Evolutionary conservation across 2,797 vertebrate species (phyloP).

Genomic region (Rhabdophis nuchalis): DNA sequence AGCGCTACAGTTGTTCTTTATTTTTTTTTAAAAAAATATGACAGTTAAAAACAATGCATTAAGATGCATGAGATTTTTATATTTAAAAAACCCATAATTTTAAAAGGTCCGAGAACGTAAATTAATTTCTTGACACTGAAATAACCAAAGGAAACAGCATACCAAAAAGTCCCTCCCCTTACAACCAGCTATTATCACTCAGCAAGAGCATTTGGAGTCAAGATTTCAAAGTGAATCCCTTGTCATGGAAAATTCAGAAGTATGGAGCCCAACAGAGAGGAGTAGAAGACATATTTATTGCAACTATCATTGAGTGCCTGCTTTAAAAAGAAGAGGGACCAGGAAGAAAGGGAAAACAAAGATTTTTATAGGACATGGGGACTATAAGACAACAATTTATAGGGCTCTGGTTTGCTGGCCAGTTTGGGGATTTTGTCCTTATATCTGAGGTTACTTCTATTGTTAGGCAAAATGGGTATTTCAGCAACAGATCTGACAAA

Average conservation of each 20-base stretch:
- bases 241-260: neutral
- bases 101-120: neutral
- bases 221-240: neutral
- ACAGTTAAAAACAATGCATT: neutral
- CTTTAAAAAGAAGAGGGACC: neutral
- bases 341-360: neutral
- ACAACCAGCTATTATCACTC: neutral
- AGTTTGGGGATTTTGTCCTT: neutral
- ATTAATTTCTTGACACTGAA: neutral
- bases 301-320: neutral
- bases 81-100: neutral
- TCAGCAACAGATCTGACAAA: neutral
- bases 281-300: neutral
- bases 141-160: neutral
- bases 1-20: neutral
- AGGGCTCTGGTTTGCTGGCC: neutral
- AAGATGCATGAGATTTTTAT: neutral
- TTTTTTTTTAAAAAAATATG: neutral
- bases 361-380: neutral
- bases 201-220: neutral
- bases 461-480: neutral
- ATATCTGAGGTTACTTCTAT: neutral
- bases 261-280: neutral
- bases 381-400: neutral
- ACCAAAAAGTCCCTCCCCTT: neutral